Base-by-base conservation (phyloP, 2,113 vertebrate genomes). In the Tinamus guttatus region DNA sequence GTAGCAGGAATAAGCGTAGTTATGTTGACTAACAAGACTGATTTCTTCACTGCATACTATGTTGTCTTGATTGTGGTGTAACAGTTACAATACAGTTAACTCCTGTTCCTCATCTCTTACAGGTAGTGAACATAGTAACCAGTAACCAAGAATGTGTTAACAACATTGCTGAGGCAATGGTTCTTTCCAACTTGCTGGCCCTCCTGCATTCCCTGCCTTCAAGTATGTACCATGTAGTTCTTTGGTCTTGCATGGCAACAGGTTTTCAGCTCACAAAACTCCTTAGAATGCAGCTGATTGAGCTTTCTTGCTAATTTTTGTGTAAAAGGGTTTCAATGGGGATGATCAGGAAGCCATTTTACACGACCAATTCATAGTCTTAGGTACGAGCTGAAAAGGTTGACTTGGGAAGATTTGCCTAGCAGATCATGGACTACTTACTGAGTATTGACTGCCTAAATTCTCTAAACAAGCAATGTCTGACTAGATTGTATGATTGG, bases 91-190 rank as follows among this genome's bases (percentile, higher is more conserved):
- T 52, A 8, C 71, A 73, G 75, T 75, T 8, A 41, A 32, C 30
- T 81, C 34, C 10, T 90, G 24, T 68, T 92, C 93, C 70, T 94
- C 27, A 30, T 97, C 89, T 70, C 93, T 97, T 97, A 89, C 96
- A 99, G 99, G 99, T 99, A 91, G 99, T 99, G 77, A 99, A 99
- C 94, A 99, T 99, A 54, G 99, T 99, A 79, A 99, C 99, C 7
- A 99, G 98, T 77, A 99, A 99, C 93, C 99, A 99, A 96, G 99
- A 99, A 54, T 99, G 99, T 92, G 99, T 99, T 64, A 98, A 98
- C 96, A 99, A 99, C 97, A 99, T 99, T 91, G 99, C 99, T 3
- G 99, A 99, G 82, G 99, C 99, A 15, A 94, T 99, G 93, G 99
- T 99, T 95, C 98, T 99, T 91, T 98, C 99, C 41, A 99, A 98